Base-by-base conservation (phyloP, 2,797 vertebrate species). In the Staurois parvus region DNA sequence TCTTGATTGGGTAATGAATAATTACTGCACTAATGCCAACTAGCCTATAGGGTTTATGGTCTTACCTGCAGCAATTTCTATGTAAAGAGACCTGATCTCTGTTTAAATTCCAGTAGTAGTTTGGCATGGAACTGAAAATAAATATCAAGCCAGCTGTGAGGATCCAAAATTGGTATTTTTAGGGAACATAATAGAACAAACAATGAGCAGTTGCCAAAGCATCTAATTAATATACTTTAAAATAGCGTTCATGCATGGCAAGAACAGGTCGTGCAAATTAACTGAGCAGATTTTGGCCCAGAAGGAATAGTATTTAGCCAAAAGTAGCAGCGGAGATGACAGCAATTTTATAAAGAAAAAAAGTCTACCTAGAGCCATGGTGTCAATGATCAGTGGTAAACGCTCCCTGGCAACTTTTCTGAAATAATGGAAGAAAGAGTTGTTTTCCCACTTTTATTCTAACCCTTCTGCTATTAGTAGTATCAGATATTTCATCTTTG, bases 231-330 rank as follows among this genome's bases (percentile, higher is more conserved):
- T 81, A 69, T 66, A 74, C 37, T 32, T 29, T 48, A 67, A 68
- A 81, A 69, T 70, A 81, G 68, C 4, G n/a, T 68, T 62, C 64
- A 52, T 40, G 64, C 80, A 81, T 72, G 45, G 5, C 70, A 68
- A 42, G 81, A 83, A 83, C 81, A 83, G 62, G 72, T 66, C 19
- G 81, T 76, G 13, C 73, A 68, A 68, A 81, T 81, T 45, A 32
- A n/a, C 59, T 34, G 30, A 78, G 34, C 45, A 56, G 19, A 19
- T 81, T 29, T 72, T 81, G 79, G 79, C 68, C 70, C 28, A 81
- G 34, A 52, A 72, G 24, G 12, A 56, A 24, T 11, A 59, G 11
- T 37, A 81, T 81, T 30, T 48, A 70, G 67, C 67, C 79, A 72
- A 81, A 24, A 72, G 79, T 68, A 34, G 79, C 76, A 45, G n/a